Evolutionary conservation across 2,888 invertebrate species (phyloP), one percentile per base, ranked within the genome.

Genomic region (Drosophila peninsularis): DNA sequence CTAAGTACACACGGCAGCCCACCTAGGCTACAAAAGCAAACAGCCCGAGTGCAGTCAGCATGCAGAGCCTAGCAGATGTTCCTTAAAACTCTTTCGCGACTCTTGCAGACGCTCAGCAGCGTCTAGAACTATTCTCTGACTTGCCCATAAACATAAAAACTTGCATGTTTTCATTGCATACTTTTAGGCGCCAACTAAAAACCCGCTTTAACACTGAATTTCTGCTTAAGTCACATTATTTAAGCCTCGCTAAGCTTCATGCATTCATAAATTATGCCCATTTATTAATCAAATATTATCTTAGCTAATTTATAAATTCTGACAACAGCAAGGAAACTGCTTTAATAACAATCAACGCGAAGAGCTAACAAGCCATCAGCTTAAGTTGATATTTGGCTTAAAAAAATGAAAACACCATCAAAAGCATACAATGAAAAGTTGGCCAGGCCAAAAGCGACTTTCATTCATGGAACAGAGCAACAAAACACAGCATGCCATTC

Each of bases 21-120:
- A 39, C 55, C 62, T 44, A 56, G 62, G 58, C 73, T 64, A 73
- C 73, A 72, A 79, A 60, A 80, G 75, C 66, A 79, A 79, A 78
- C 75, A 76, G 72, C 42, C 62, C 45, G 63, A 76, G 68, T 60
- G 70, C 55, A 62, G 75, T 30, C 42, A 58, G 56, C 65, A 58
- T 9, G 19, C 47, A 61, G n/a, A 58, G 53, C 66, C 53, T 5
- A 14, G 7, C 39, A 36, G 3, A 9, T 41, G 45, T 82, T 80
- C 54, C 41, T 27, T 37, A 49, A 77, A 71, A 66, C 74, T 54
- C 11, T 56, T 74, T 58, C 78, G 36, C 66, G 34, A 19, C 24
- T 42, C 13, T 42, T 21, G 14, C 19, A 11, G 1, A 11, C 5
- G 3, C 19, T 19, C n/a, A 44, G 17, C n/a, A 27, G 41, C 19